phyloP scores from a whole-genome alignment of 2,888 invertebrate species.

The Matsumyia berberina region DNA sequence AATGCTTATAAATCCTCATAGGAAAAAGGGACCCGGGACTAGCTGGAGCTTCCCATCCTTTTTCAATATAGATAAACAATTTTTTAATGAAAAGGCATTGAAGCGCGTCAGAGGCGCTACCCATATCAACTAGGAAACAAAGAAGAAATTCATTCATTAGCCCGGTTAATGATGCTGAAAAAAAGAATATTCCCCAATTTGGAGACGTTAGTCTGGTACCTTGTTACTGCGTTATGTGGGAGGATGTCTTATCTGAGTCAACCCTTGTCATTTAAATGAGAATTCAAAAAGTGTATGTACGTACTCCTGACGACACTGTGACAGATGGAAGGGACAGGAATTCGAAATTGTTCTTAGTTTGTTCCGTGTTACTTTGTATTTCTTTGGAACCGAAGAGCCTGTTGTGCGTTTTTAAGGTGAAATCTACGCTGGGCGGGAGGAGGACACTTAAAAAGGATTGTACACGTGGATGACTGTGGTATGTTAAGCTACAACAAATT shows the following conservation, averaged over 20 bases:
- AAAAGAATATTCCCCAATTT: neutral
- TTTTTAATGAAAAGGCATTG: conserved; percentile 4
- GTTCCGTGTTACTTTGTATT: neutral
- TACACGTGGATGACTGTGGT: too few relatives aligned
- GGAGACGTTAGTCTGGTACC: neutral
- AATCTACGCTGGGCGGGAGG: too few relatives aligned
- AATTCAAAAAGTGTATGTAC: neutral
- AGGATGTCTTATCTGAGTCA: neutral
- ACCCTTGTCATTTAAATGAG: conserved; percentile 3
- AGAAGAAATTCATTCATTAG: conserved; percentile 9
- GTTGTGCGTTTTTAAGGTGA: too few relatives aligned
- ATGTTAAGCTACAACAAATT: too few relatives aligned
- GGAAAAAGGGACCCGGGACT: neutral
- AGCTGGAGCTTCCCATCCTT: neutral
- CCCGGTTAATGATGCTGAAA: conserved; percentile 1
- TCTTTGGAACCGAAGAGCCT: too few relatives aligned
- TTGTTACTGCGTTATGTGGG: neutral
- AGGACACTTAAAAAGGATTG: too few relatives aligned
- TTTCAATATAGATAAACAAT: neutral
- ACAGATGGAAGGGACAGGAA: neutral
- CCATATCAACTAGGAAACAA: conserved; percentile 13
- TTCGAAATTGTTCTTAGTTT: neutral
- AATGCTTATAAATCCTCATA: neutral
- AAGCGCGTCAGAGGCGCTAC: neutral
- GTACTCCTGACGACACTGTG: neutral